A percentile compares a stretch with the other conserved stretches of the same genome.
Evolutionary conservation across 1,140 invertebrate genomes (phyloP).

Genomic region (Eufriesea mexicana): DNA sequence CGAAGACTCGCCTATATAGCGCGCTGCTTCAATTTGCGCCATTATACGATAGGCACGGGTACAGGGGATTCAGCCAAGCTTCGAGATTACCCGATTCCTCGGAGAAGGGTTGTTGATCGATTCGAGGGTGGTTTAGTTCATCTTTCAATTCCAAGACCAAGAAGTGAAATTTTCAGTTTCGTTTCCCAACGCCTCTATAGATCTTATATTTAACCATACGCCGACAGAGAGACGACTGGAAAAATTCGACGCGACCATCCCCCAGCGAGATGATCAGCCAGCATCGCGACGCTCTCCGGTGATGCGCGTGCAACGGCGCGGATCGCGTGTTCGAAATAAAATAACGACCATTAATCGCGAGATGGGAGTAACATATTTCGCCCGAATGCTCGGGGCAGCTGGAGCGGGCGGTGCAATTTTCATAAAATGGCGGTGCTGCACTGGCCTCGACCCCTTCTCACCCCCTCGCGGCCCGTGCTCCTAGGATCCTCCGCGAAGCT

Average conservation of each 20-base stretch:
- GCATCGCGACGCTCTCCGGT: no score
- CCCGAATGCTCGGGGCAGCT: slow-evolving; percentile 58
- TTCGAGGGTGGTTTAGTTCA: background rate
- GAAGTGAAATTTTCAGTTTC: no score
- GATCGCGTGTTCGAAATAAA: slow-evolving; percentile 66
- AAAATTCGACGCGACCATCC: background rate
- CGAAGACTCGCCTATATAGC: background rate
- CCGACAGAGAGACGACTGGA: background rate
- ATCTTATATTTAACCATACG: no score
- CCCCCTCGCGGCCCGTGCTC: slow-evolving; percentile 16
- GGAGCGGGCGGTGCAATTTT: slow-evolving; percentile 75
- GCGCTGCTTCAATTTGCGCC: slow-evolving; percentile 21
- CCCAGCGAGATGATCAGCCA: background rate
- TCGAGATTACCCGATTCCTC: background rate
- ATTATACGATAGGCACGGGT: slow-evolving; percentile 12
- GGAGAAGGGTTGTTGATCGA: background rate
- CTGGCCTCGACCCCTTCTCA: slow-evolving; percentile 12
- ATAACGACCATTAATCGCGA: slow-evolving; percentile 73
- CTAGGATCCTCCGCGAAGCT: slow-evolving; percentile 17
- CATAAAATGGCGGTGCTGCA: slow-evolving; percentile 71
- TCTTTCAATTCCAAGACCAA: no score
- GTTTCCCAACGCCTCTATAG: no score
- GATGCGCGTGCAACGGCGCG: background rate
- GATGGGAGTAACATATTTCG: slow-evolving; percentile 70
- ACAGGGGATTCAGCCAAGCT: background rate